Conservation (phyloP, 2,797 vertebrate genomes). For the Varecia variegata region DNA sequence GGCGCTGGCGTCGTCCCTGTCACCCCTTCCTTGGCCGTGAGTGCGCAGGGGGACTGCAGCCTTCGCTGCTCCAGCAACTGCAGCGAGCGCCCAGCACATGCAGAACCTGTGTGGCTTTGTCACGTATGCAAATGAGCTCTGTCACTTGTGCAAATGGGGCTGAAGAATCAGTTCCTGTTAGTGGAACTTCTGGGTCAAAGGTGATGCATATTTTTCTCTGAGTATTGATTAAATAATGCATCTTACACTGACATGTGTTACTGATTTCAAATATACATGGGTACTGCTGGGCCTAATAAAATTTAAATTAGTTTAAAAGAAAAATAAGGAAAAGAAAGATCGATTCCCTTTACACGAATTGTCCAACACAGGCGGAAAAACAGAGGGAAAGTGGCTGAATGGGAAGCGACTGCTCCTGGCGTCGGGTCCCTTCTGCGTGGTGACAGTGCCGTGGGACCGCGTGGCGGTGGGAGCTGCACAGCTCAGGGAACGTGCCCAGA, state of each 20-base stretch:
- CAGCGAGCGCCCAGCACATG: too few species aligned
- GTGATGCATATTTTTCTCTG: neutral
- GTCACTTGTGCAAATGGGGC: neutral
- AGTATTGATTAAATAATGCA: fast-evolving
- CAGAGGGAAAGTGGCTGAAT: fast-evolving
- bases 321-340: neutral
- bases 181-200: neutral
- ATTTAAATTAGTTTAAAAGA: neutral
- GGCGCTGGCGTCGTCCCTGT: too few species aligned
- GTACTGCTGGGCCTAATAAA: neutral
- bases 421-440: neutral
- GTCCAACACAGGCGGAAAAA: neutral
- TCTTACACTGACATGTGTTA: fast-evolving
- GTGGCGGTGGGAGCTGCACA: too few species aligned
- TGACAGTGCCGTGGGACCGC: too few species aligned
- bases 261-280: neutral
- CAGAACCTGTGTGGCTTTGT: fast-evolving
- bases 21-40: fast-evolving
- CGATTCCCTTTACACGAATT: neutral
- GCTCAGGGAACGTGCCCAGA: too few species aligned
- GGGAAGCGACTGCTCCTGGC: fast-evolving
- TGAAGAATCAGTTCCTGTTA: neutral
- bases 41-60: fast-evolving
- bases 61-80: too few species aligned
- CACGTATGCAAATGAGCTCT: too few species aligned